Base-by-base conservation (phyloP, 1,140 invertebrate genomes). In the Drosophila pseudoobscura region DNA sequence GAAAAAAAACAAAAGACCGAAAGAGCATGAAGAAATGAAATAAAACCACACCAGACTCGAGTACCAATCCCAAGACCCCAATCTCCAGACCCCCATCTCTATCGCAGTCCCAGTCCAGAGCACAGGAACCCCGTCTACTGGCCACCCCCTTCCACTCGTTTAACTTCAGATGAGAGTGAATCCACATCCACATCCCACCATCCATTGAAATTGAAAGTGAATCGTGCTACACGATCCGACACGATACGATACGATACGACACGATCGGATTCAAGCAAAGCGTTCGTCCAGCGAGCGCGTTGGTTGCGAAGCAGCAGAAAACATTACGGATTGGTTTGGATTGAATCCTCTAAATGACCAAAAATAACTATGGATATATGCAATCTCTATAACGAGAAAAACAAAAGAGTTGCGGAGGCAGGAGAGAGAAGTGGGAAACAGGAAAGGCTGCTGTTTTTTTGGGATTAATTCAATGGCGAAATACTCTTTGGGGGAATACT, bases 211-310 rank as follows among this genome's bases (percentile, higher is more conserved):
- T 78, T 88, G 82, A 87, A 87, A 87, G 82, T 87, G 82, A 87
- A 87, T 87, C 82, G 82, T 87, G 82, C 82, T 78, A 87, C 82
- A 87, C 82, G 82, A 87, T 87, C 82, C 82, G 82, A 59, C 57
- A 41, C 73, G 51, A 69, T 69, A 51, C 61, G 51, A 26, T 26
- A 26, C 24, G 24, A 31, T 31, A 31, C 31, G 31, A 74, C 66
- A 31, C 56, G 62, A 75, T 73, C 35, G 26, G 65, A 49, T 50
- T 35, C 61, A 13, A 45, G 59, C 39, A 41, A 71, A 68, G 54
- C 57, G 77, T 66, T 62, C 59, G 63, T 75, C 54, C 72, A 58
- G 46, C 52, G 46, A 65, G 60, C 24, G 59, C 55, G 22, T 68
- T 69, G 45, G 65, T 69, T 69, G 69, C 65, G 65, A 69, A 45